Percentiles rank a stretch among this genome's conserved stretches.
These are phyloP conservation scores for Atractosteus spatula DNA, from an alignment of 2,113 vertebrate genomes.

Conservation along the genomic window DNA sequence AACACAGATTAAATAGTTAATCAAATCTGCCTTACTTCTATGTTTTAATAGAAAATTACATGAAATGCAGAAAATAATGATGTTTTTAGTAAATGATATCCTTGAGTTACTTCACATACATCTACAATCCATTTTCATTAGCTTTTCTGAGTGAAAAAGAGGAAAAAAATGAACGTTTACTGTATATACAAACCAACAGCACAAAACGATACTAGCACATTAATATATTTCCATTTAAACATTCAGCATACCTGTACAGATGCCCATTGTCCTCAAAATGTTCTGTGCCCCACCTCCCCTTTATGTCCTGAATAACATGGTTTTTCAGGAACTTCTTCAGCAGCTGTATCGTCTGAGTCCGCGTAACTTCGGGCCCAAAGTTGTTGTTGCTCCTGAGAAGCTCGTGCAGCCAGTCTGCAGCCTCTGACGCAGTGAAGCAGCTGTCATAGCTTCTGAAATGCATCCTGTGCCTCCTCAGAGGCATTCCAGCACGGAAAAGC, in stretches of 20 bases:
- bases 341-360: slow-evolving; percentile 74
- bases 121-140: too few relatives aligned
- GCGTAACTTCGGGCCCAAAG: slow-evolving; percentile 81
- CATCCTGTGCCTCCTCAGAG: slow-evolving; percentile 70
- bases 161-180: background rate
- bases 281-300: slow-evolving; percentile 79
- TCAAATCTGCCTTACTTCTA: too few relatives aligned
- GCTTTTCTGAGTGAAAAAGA: too few relatives aligned
- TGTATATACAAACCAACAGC: background rate
- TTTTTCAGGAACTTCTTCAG: slow-evolving; percentile 82
- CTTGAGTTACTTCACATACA: too few relatives aligned
- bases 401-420: slow-evolving; percentile 71
- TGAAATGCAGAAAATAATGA: too few relatives aligned
- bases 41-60: too few relatives aligned
- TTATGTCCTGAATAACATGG: slow-evolving; percentile 82
- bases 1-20: too few relatives aligned
- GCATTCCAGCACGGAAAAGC: slow-evolving; percentile 76
- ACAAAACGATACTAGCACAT: background rate
- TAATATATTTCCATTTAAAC: background rate
- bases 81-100: too few relatives aligned
- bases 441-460: slow-evolving; percentile 75
- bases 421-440: slow-evolving; percentile 77
- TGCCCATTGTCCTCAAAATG: slow-evolving; percentile 76
- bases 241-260: slow-evolving; percentile 70
- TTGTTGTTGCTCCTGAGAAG: slow-evolving; percentile 73